Evolutionary conservation across 2,113 vertebrate genomes (phyloP).

Genomic region (Oreocharis arfaki): DNA sequence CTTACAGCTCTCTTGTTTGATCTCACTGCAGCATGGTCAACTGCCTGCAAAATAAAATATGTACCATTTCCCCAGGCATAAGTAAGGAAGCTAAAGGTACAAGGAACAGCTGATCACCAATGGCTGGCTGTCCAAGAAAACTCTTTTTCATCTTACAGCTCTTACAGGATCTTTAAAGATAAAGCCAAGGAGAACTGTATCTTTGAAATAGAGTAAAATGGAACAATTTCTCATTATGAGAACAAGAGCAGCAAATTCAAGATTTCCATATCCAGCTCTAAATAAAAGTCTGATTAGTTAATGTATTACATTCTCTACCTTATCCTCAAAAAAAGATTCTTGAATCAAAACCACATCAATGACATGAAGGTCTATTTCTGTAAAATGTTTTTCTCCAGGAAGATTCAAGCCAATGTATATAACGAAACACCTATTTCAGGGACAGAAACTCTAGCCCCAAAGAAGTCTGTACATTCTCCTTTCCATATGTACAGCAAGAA

Average conservation of each 20-base stretch:
- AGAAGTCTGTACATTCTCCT: not conserved
- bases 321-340: not conserved
- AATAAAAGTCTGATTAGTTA: not conserved
- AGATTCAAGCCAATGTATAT: not conserved
- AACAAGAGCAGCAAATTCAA: not conserved
- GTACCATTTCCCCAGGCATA: not conserved
- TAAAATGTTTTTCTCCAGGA: not conserved
- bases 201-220: not conserved
- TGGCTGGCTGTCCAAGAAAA: not conserved
- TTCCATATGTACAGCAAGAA: not conserved
- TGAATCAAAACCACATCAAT: not conserved
- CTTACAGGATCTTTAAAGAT: not conserved
- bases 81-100: not conserved
- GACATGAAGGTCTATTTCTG: not conserved
- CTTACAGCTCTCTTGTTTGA: not conserved
- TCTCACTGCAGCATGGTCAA: not conserved
- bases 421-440: not conserved
- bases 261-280: not conserved
- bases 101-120: not conserved
- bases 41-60: not conserved
- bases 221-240: not conserved
- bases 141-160: not conserved
- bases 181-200: not conserved
- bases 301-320: not conserved
- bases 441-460: not conserved